phyloP scores from a whole-genome alignment of 2,888 invertebrate species.

The Isoperla grammatica region DNA sequence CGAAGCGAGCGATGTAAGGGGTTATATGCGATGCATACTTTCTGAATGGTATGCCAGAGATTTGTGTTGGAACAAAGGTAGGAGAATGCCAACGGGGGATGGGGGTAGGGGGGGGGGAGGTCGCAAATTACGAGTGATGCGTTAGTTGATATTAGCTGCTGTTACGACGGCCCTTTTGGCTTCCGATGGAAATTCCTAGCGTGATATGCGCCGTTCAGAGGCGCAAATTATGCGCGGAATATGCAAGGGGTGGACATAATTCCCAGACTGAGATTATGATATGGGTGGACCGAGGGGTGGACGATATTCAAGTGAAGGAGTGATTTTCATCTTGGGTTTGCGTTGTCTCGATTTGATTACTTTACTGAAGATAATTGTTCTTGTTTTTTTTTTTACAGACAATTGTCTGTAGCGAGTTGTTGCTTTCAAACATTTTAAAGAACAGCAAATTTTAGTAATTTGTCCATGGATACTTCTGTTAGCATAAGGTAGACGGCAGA shows the following conservation, averaged over 20 bases:
- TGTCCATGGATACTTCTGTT: no score
- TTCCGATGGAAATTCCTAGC: slow-evolving; percentile 11
- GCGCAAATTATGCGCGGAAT: neutral
- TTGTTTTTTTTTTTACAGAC: no score
- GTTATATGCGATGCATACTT: slow-evolving; percentile 14
- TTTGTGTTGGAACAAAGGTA: slow-evolving; percentile 26
- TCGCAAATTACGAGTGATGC: slow-evolving; percentile 11
- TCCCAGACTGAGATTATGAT: no score
- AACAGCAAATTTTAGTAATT: no score
- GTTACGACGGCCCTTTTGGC: slow-evolving; percentile 2
- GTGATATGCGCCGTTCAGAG: slow-evolving; percentile 6
- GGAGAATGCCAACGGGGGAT: slow-evolving; percentile 18
- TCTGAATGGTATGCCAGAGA: slow-evolving; percentile 23
- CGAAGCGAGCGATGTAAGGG: neutral
- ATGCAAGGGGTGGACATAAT: neutral
- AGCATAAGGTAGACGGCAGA: no score
- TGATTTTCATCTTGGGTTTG: no score
- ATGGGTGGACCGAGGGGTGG: no score
- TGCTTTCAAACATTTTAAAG: no score
- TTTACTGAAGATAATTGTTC: no score
- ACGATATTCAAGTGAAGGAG: no score
- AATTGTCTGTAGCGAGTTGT: no score
- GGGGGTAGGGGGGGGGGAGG: neutral
- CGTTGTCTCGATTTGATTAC: no score
- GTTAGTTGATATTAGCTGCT: slow-evolving; percentile 12